These are phyloP conservation scores for Triplophysa dalaica DNA, from an alignment of 2,113 vertebrate genomes.

Conservation along the genomic window DNA sequence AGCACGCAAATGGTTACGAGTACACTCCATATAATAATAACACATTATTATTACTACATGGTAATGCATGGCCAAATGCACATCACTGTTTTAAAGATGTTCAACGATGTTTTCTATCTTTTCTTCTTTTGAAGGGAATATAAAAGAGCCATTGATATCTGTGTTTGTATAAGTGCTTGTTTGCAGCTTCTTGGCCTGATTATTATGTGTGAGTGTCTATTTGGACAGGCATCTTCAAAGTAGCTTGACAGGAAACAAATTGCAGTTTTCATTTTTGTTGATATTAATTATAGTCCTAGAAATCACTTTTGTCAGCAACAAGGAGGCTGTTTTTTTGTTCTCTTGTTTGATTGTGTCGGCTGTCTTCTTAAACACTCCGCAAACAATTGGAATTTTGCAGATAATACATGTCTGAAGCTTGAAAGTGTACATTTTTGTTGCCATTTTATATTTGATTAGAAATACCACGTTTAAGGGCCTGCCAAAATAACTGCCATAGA, in stretches of 20 bases:
- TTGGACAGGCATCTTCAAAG: conserved; percentile 5
- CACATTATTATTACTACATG: conserved; percentile 10
- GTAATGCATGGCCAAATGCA: conserved; percentile 23
- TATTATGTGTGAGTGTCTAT: conserved; percentile 29
- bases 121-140: conserved; percentile 16
- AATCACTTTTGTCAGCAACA: conserved; percentile 7
- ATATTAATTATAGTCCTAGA: conserved; percentile 39
- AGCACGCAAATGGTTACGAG: background rate
- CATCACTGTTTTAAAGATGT: conserved; percentile 16
- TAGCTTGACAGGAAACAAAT: conserved; percentile 29
- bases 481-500: too few species aligned
- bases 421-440: background rate
- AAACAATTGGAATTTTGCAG: background rate
- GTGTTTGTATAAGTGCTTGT: conserved; percentile 1
- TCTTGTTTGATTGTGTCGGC: background rate
- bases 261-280: conserved; percentile 31
- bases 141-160: background rate
- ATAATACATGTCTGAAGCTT: background rate
- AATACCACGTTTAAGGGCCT: too few species aligned
- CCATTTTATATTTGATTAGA: too few species aligned
- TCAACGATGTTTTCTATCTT: conserved; percentile 1
- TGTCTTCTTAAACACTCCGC: conserved; percentile 13
- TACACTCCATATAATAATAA: background rate
- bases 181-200: background rate
- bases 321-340: background rate